Percentiles rank a stretch among this genome's conserved stretches.
Evolutionary conservation across 2,113 vertebrate genomes (phyloP).

Genomic region (Trematocara marginatum): DNA sequence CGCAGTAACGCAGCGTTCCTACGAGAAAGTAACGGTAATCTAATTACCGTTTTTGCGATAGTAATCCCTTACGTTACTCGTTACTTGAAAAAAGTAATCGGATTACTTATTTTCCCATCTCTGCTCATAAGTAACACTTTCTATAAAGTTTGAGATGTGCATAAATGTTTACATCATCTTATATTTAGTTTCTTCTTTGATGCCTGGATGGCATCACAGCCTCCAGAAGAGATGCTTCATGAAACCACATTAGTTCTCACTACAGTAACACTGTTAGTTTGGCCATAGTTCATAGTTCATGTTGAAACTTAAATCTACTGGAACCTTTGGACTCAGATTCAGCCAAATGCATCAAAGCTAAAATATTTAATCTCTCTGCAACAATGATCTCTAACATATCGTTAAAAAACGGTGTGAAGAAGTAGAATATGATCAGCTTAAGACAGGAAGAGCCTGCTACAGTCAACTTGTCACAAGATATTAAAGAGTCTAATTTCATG

Average conservation of each 20-base stretch:
- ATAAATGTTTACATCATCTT: not conserved
- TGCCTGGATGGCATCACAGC: not conserved
- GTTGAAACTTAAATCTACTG: not conserved
- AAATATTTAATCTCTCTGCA: not conserved
- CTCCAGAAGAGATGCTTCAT: not conserved
- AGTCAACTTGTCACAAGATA: not conserved
- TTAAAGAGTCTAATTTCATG: not conserved
- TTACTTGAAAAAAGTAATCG: no score
- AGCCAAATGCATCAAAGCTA: not conserved
- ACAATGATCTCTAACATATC: not conserved
- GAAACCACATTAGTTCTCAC: accelerated
- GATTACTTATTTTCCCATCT: no score
- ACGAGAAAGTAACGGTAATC: no score
- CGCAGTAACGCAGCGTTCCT: no score
- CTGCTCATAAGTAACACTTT: not conserved
- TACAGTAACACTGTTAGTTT: not conserved
- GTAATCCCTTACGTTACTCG: no score
- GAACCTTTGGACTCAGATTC: not conserved
- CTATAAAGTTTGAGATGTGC: accelerated
- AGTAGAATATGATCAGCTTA: not conserved
- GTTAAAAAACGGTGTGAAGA: accelerated
- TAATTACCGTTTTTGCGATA: no score
- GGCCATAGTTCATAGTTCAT: not conserved
- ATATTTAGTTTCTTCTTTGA: not conserved
- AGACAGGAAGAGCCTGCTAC: not conserved